Conservation (phyloP, 2,797 vertebrate species). For the Acridotheres tristis region DNA sequence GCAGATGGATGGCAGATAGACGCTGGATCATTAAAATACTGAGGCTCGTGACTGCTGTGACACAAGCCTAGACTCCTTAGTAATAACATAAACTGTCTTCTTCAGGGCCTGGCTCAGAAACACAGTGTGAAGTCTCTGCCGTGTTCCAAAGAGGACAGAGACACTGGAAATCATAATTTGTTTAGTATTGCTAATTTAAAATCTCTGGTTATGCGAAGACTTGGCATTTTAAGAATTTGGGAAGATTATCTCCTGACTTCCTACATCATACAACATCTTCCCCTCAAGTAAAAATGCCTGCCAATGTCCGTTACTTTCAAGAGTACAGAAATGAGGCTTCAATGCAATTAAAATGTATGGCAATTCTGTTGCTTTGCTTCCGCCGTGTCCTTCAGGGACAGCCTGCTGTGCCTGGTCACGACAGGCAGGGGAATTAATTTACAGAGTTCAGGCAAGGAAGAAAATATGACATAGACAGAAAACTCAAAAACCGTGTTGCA, state of each 20-base stretch:
- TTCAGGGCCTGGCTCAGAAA: not conserved
- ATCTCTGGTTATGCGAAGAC: not conserved
- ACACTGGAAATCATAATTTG: not conserved
- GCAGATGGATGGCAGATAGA: not conserved
- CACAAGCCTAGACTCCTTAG: not conserved
- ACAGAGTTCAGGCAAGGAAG: not conserved
- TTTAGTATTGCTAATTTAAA: not conserved
- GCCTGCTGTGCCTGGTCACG: not conserved
- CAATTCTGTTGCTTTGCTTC: not conserved
- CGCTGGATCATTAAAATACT: not conserved
- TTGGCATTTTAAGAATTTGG: not conserved
- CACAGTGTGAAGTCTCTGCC: not conserved
- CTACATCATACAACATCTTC: not conserved
- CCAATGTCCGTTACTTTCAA: not conserved
- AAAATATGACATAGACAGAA: not conserved
- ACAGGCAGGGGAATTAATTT: no score
- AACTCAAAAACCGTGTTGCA: not conserved
- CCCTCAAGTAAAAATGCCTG: not conserved
- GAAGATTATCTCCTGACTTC: not conserved
- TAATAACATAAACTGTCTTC: not conserved
- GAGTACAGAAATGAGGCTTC: not conserved
- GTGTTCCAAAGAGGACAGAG: not conserved
- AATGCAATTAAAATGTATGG: not conserved
- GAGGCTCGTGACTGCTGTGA: not conserved
- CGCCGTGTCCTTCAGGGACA: not conserved